Conservation (phyloP, 30 jellyfish, hydroid and myxozoan species). For the Aurelia aurita complex sp. Pacific region DNA sequence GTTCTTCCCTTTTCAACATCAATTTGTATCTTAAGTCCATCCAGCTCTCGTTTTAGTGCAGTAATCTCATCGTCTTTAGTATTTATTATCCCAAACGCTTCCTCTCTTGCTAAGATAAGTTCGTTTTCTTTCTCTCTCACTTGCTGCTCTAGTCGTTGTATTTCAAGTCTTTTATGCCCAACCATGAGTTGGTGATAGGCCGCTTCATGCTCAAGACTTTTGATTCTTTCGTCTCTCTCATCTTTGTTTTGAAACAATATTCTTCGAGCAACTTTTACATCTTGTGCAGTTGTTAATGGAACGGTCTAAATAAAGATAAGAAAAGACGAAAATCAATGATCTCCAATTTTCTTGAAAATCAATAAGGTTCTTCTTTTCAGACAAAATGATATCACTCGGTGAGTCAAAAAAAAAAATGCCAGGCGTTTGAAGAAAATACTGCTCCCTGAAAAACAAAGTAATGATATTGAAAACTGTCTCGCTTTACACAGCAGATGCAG, state of each 20-base stretch:
- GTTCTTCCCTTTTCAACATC: constrained; percentile 60
- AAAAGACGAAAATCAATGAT: too few relatives aligned
- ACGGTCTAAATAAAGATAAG: not conserved
- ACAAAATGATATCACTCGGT: too few relatives aligned
- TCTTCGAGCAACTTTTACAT: constrained; percentile 69
- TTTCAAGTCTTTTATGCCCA: constrained; percentile 83
- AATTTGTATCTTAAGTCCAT: constrained; percentile 18
- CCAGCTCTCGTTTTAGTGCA: constrained; percentile 34
- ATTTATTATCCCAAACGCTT: constrained; percentile 40
- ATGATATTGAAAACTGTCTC: too few relatives aligned
- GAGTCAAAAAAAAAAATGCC: too few relatives aligned
- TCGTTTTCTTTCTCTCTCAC: constrained; percentile 22
- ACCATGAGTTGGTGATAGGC: constrained; percentile 84
- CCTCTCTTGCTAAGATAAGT: constrained; percentile 23
- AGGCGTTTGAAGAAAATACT: too few relatives aligned
- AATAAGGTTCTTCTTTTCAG: too few relatives aligned
- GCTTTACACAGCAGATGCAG: too few relatives aligned
- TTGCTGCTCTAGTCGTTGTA: constrained; percentile 69
- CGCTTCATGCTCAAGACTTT: constrained; percentile 83
- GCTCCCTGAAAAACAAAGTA: too few relatives aligned
- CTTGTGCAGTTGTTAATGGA: not conserved
- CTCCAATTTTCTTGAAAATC: too few relatives aligned
- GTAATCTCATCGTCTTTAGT: constrained; percentile 16
- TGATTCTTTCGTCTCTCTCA: constrained; percentile 52
- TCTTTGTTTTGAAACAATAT: constrained; percentile 14